Percentiles rank a stretch among this genome's conserved stretches.
Conservation (phyloP, 2,888 invertebrate species). For the Lottia scabra region DNA sequence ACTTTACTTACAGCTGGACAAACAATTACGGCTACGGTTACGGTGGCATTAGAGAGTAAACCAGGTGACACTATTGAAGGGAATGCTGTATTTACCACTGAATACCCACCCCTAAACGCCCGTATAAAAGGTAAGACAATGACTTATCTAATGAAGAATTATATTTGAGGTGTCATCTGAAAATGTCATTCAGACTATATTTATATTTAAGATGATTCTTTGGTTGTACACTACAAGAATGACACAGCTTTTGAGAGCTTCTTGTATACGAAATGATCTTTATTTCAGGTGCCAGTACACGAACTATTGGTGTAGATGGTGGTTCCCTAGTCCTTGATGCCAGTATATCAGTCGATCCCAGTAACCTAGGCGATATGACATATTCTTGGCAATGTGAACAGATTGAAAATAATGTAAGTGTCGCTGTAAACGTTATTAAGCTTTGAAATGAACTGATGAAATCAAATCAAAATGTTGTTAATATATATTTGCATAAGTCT, state of each 20-base stretch:
- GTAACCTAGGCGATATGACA: constrained; percentile 12
- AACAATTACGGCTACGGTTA: constrained; percentile 24
- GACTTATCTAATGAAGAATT: too few relatives aligned
- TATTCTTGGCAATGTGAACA: not conserved
- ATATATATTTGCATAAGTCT: too few relatives aligned
- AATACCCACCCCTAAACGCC: constrained; percentile 13
- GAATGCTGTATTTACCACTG: constrained; percentile 16
- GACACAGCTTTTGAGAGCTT: too few relatives aligned
- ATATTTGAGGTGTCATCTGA: too few relatives aligned
- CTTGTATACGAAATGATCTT: too few relatives aligned
- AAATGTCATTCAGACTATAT: too few relatives aligned
- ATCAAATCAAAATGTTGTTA: too few relatives aligned
- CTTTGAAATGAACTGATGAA: too few relatives aligned
- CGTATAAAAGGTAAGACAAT: constrained; percentile 13
- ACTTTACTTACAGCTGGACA: constrained; percentile 14
- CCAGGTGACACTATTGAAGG: constrained; percentile 2
- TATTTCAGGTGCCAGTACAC: constrained; percentile 9
- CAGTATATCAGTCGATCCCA: constrained; percentile 22
- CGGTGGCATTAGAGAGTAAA: constrained; percentile 16
- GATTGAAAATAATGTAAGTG: too few relatives aligned
- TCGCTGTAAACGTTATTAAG: too few relatives aligned
- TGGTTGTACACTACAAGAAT: too few relatives aligned
- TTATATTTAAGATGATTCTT: too few relatives aligned
- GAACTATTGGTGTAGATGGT: constrained; percentile 16
- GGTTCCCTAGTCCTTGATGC: constrained; percentile 22